These are phyloP conservation scores for Tetragonula carbonaria DNA, from an alignment of 2,888 invertebrate genomes.

Conservation along the genomic window DNA sequence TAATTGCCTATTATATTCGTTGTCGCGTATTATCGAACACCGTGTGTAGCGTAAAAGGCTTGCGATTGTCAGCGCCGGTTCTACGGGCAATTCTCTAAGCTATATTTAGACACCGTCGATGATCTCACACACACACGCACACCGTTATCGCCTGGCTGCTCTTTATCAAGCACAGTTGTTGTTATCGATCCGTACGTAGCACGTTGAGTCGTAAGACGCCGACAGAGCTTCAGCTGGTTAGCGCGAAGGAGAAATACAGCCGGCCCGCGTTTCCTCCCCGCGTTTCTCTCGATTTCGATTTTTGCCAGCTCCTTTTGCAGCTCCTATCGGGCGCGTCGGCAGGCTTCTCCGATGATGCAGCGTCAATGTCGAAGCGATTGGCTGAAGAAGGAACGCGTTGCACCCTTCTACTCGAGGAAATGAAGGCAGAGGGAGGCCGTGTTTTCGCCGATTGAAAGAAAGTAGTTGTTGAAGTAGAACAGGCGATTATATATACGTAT, in stretches of 20 bases:
- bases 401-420: not conserved
- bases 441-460: slow-evolving; percentile 32
- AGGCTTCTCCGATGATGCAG: not conserved
- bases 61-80: slow-evolving; percentile 39
- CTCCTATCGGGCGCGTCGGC: not conserved
- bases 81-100: slow-evolving; percentile 22
- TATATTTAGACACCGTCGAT: slow-evolving; percentile 53
- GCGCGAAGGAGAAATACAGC: slow-evolving; percentile 20
- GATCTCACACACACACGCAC: slow-evolving; percentile 5
- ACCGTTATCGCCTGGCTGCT: slow-evolving; percentile 38
- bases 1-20: slow-evolving; percentile 37
- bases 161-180: slow-evolving; percentile 42
- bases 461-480: slow-evolving; percentile 38
- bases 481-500: slow-evolving; percentile 22
- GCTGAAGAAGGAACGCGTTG: slow-evolving; percentile 12
- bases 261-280: not conserved
- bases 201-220: slow-evolving; percentile 27
- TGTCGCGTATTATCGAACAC: slow-evolving; percentile 58
- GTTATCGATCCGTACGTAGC: slow-evolving; percentile 45
- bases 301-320: no score
- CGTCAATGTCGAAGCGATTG: not conserved
- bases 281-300: not conserved
- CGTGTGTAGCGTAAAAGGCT: slow-evolving; percentile 26
- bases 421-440: not conserved
- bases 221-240: slow-evolving; percentile 27